Percentiles rank a stretch among this genome's conserved stretches.
Evolutionary conservation across 2,113 vertebrate genomes (phyloP).

Genomic region (Burhinus oedicnemus): DNA sequence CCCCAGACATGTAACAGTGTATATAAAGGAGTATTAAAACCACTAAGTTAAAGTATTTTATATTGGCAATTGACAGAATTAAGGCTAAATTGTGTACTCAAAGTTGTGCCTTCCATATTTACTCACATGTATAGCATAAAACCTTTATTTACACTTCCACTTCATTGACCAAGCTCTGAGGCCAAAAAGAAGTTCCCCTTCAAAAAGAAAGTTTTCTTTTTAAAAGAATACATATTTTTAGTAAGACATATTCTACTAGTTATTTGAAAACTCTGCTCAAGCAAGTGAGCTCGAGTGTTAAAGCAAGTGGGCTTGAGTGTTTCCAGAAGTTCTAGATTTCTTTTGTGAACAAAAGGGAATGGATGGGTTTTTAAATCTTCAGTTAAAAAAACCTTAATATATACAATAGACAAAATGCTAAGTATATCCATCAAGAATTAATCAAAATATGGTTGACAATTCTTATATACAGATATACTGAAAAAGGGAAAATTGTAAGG

Average conservation of each 20-base stretch:
- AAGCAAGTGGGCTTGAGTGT: neutral
- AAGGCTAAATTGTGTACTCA: neutral
- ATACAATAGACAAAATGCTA: neutral
- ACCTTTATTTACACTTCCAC: neutral
- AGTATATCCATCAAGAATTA: neutral
- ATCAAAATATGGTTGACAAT: neutral
- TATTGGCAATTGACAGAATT: neutral
- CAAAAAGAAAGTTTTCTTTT: neutral
- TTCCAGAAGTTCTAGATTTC: neutral
- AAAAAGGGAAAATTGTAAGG: neutral
- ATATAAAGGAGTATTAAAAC: neutral
- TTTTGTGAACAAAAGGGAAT: neutral
- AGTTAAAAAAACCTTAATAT: neutral
- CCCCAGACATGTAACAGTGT: accelerated
- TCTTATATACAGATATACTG: neutral
- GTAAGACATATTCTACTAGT: neutral
- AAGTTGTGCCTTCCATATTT: neutral
- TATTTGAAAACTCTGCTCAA: neutral
- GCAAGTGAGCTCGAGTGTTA: neutral
- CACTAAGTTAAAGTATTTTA: neutral
- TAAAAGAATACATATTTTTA: neutral
- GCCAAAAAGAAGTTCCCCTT: neutral
- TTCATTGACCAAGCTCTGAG: neutral
- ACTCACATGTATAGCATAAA: neutral
- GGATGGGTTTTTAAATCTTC: neutral